Conservation (phyloP, 2,113 vertebrate genomes). For the Pterocles orientalis region DNA sequence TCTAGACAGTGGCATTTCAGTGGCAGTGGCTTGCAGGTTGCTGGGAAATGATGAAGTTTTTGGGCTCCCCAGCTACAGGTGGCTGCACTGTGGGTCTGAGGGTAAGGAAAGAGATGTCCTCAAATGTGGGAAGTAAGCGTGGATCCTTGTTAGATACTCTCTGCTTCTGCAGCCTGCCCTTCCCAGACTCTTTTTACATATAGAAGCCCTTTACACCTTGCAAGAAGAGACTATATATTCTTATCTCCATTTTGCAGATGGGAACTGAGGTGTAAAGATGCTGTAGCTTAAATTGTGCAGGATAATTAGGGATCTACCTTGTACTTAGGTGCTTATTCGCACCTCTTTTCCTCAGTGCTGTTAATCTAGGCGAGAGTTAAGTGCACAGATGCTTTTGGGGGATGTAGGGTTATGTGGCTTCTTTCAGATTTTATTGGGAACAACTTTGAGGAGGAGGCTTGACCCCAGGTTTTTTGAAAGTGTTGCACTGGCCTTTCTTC, state of each 20-base stretch:
- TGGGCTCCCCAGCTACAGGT: neutral
- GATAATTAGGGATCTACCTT: neutral
- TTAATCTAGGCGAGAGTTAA: neutral
- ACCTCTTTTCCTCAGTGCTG: neutral
- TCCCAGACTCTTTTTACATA: neutral
- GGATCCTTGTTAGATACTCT: neutral
- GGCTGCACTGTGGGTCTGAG: neutral
- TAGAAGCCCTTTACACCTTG: neutral
- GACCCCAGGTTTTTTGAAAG: neutral
- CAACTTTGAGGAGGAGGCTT: neutral
- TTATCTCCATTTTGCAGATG: neutral
- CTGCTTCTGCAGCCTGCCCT: neutral
- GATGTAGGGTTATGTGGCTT: neutral
- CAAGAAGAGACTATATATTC: neutral
- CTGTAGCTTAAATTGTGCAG: neutral
- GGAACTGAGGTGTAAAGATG: neutral
- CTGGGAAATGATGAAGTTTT: neutral
- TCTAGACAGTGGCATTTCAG: neutral
- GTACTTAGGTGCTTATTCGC: neutral
- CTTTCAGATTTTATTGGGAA: neutral
- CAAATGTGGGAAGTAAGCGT: neutral
- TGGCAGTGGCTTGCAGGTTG: neutral
- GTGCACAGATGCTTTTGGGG: neutral
- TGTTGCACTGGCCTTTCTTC: neutral
- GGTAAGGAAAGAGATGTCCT: neutral